Base-by-base conservation (phyloP, 2,797 vertebrate species). In the Darevskia nairensis region DNA sequence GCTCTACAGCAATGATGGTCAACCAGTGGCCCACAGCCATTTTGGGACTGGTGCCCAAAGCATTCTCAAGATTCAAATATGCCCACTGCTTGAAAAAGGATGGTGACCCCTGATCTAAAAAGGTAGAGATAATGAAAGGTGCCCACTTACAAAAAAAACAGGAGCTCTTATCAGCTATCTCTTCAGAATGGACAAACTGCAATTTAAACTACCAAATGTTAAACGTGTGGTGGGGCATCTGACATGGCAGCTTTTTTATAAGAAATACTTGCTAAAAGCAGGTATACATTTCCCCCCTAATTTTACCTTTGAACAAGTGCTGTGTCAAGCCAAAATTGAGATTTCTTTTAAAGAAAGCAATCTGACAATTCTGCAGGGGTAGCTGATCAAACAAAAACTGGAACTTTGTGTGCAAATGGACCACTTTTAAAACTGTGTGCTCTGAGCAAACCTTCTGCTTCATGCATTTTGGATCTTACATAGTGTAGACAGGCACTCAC, bases 401-500 rank as follows among this genome's bases (percentile, higher is more conserved):
- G 68, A 80, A 59, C 77, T n/a, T 32, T 25, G 23, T 87, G 35
- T n/a, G 87, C 32, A 25, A 59, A 32, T 17, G 23, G 80, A 6
- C 32, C 15, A 35, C 84, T 46, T 61, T 77, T 17, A 64, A 21
- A 55, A 13, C 6, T 55, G 41, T 6, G 27, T n/a, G 27, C 5
- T n/a, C 29, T 83, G 29, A 2, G 17, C 27, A 72, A 29, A 15
- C 13, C 13, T 27, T 61, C 86, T 61, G 39, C 84, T 50, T 0
- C 1, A 59, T 3, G 35, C 87, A 69, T 2, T 79, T 75, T 17
- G 86, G 85, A 82, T 69, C 29, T 79, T 25, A 85, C 4, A 6
- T 3, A 74, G 15, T 4, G 86, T 64, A 15, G 85, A 89, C 41
- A 79, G 35, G 69, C 83, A 98, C 98, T 95, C 96, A 99, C 99